A percentile compares a stretch with the other conserved stretches of the same genome.
Evolutionary conservation across 2,888 invertebrate genomes (phyloP).

Genomic region (Tetramorium bicarinatum): DNA sequence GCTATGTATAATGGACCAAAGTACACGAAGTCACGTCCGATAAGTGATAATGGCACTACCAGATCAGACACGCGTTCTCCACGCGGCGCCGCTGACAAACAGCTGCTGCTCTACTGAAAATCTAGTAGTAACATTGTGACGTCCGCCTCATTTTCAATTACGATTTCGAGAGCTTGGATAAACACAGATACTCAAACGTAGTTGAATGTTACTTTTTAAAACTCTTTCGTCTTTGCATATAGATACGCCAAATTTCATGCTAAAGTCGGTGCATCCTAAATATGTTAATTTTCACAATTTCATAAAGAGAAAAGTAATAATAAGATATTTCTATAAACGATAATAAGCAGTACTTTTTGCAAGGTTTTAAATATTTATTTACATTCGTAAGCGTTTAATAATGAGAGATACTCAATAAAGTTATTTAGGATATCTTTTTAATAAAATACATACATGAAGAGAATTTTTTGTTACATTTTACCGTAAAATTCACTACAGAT

Average conservation of each 20-base stretch:
- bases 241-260: background rate
- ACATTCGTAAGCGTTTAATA: background rate
- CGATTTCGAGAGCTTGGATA: background rate
- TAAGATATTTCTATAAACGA: background rate
- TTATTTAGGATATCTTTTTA: background rate
- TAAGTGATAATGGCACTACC: conserved; percentile 32
- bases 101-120: background rate
- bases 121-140: background rate
- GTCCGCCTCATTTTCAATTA: conserved; percentile 7
- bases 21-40: conserved; percentile 15
- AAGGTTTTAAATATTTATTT: background rate
- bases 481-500: too few relatives aligned
- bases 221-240: background rate
- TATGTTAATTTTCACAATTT: background rate
- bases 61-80: conserved; percentile 7
- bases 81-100: background rate
- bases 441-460: background rate
- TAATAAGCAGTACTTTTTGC: background rate
- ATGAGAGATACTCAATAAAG: background rate
- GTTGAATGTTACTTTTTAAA: background rate
- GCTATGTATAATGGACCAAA: background rate
- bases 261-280: background rate
- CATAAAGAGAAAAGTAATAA: background rate
- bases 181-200: background rate
- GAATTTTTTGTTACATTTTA: too few relatives aligned